Evolutionary conservation across 2,888 invertebrate species (phyloP).

Genomic region (Bruchidius siliquastri): DNA sequence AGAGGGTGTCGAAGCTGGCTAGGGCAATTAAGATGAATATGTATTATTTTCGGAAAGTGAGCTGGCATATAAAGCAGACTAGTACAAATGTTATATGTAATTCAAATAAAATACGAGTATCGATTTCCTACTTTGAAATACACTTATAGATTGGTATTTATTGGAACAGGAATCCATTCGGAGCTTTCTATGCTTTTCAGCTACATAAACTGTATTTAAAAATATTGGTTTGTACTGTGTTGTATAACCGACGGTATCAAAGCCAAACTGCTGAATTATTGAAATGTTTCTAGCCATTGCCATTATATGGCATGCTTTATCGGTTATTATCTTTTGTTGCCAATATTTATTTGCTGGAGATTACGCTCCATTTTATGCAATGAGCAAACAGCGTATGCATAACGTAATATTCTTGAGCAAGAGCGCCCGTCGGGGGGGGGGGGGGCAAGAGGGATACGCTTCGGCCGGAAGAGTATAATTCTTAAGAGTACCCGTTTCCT

Average conservation of each 20-base stretch:
- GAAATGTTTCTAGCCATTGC: not conserved
- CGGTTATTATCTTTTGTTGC: not conserved
- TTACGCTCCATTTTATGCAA: not conserved
- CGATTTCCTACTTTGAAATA: not conserved
- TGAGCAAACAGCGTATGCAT: no score
- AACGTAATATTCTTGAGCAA: no score
- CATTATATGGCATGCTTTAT: not conserved
- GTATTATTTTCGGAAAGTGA: not conserved
- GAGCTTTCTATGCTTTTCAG: not conserved
- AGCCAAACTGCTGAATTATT: not conserved
- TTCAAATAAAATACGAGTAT: not conserved
- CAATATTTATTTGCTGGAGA: not conserved
- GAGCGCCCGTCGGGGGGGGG: no score
- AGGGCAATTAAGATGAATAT: no score
- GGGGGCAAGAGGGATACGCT: no score
- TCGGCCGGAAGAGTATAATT: no score
- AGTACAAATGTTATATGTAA: not conserved
- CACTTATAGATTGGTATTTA: not conserved
- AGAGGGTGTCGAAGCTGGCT: no score
- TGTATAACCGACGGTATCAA: not conserved
- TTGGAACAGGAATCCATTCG: not conserved
- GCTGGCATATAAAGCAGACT: not conserved
- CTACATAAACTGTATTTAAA: not conserved
- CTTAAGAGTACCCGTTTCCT: no score
- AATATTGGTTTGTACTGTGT: not conserved